Conservation (phyloP, 2,888 invertebrate genomes). For the Sesia bembeciformis region DNA sequence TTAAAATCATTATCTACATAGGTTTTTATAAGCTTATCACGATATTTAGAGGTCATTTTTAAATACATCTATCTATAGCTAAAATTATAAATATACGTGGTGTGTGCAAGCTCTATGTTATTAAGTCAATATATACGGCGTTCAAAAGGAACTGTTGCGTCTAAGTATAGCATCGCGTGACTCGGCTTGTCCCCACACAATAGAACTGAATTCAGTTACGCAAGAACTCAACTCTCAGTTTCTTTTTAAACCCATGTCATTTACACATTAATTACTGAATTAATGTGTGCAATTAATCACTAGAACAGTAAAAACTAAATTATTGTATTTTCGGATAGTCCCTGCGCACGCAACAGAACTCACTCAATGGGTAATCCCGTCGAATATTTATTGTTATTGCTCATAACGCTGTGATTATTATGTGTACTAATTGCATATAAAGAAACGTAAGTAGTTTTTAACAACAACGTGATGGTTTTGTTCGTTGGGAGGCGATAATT, state of each 20-base stretch:
- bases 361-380: slow-evolving; percentile 12
- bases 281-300: not conserved
- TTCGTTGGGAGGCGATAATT: too few relatives aligned
- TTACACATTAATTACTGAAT: slow-evolving; percentile 21
- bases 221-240: slow-evolving; percentile 15
- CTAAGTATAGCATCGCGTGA: slow-evolving; percentile 28
- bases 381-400: slow-evolving; percentile 19
- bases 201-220: slow-evolving; percentile 14
- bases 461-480: too few relatives aligned
- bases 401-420: slow-evolving; percentile 21
- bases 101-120: not conserved
- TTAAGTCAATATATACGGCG: not conserved
- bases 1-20: too few relatives aligned
- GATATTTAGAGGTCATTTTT: too few relatives aligned
- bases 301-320: slow-evolving; percentile 19
- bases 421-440: slow-evolving; percentile 24
- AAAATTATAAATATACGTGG: not conserved
- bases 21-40: too few relatives aligned
- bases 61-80: too few relatives aligned
- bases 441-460: not conserved
- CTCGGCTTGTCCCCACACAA: slow-evolving; percentile 28
- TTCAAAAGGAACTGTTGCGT: slow-evolving; percentile 10
- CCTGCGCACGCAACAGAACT: slow-evolving; percentile 23
- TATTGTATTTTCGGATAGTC: slow-evolving; percentile 27
- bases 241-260: slow-evolving; percentile 34